A percentile compares a stretch with the other conserved stretches of the same genome.
Evolutionary conservation across 2,113 vertebrate genomes (phyloP).

Genomic region (Hyaena hyaena): DNA sequence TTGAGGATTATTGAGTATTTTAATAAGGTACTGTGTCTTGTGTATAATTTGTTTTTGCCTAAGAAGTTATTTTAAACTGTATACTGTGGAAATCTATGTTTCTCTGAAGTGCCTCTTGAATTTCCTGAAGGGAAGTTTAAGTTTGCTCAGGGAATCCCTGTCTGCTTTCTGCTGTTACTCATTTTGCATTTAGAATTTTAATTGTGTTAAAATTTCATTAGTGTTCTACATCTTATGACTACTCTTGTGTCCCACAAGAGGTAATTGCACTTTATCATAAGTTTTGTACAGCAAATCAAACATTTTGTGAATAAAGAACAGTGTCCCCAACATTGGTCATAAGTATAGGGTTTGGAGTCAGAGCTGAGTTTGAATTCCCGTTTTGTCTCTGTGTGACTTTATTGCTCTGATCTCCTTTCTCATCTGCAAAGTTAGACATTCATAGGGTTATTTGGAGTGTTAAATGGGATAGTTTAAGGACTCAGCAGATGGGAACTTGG

Average conservation of each 20-base stretch:
- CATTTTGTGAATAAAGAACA: not conserved
- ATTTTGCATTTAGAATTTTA: constrained; percentile 40
- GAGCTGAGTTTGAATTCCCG: not conserved
- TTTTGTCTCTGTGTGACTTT: not conserved
- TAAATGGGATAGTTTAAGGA: not conserved
- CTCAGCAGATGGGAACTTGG: not conserved
- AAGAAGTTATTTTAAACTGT: not conserved
- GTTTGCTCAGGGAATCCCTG: not conserved
- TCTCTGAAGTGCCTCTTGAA: not conserved
- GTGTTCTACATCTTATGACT: not conserved
- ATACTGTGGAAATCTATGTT: not conserved
- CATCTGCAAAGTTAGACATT: not conserved
- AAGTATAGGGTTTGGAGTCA: not conserved
- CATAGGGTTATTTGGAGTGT: not conserved
- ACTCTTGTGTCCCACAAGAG: not conserved
- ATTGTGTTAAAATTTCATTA: not conserved
- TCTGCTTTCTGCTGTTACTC: not conserved
- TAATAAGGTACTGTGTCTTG: not conserved
- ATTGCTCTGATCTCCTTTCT: not conserved
- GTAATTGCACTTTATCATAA: not conserved
- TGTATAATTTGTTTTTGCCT: constrained; percentile 36
- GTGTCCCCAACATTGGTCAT: not conserved
- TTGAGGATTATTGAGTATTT: not conserved
- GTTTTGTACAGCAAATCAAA: not conserved
- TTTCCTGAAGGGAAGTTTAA: constrained; percentile 7